Evolutionary conservation across 1,140 invertebrate genomes (phyloP), one percentile per base, ranked within the genome.

Genomic region (Philopotamus ludificatus): DNA sequence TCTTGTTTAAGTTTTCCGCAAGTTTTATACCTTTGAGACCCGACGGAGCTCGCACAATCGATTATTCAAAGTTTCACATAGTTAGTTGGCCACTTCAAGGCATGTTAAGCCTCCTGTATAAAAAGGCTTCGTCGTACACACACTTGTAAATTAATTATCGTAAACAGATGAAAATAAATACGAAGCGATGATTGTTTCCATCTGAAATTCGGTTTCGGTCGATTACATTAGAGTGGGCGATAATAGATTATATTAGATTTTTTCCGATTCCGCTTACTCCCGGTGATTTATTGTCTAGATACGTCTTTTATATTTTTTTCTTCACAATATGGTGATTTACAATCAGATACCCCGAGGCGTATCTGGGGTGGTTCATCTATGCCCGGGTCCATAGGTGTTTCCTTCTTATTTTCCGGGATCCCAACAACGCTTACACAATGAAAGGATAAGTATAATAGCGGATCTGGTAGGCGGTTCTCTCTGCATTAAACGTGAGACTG

Each of bases 401-500:
- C 22, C 8, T 51, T 51, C 18, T 3, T 22, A 51, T 51, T 21
- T 51, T 23, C 53, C n/a, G 41, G 53, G 34, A 20, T 25, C 53
- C 21, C 25, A 15, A 12, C 22, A 1, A 7, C 20, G 2, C 50
- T n/a, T n/a, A 22, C 18, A 58, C 22, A 47, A 47, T n/a, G n/a
- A 47, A 47, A 20, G 57, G 41, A 60, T 60, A 2, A 60, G 57
- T 60, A 60, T 60, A 47, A 60, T 49, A 42, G 57, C 57, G 44
- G 42, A 57, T 57, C 57, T 16, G 15, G 44, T 12, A 7, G 44
- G 10, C 18, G 10, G 44, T 47, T 47, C 44, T 7, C 44, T 47
- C 10, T 47, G 57, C 39, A 60, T 60, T 60, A 60, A 47, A 47
- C 57, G 57, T 25, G 34, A 21, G 57, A 26, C 39, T 22, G 28